Conservation (phyloP, 2,888 invertebrate genomes). For the Unio pictorum region DNA sequence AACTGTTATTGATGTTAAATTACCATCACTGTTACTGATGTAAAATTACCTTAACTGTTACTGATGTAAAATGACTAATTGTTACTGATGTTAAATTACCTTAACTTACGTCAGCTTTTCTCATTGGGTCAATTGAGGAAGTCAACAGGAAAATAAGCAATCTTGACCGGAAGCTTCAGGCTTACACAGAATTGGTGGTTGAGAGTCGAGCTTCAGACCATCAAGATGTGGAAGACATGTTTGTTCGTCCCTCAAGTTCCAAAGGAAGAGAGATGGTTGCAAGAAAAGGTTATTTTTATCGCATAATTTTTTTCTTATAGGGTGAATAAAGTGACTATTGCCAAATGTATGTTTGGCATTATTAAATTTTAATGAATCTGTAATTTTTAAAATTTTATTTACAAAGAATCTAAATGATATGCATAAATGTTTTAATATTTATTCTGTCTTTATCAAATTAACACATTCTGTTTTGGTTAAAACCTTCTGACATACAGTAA, state of each 20-base stretch:
- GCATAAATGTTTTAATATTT: too few relatives aligned
- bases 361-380: neutral
- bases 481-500: too few relatives aligned
- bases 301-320: neutral
- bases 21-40: too few relatives aligned
- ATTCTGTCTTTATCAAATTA: too few relatives aligned
- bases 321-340: neutral
- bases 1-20: too few relatives aligned
- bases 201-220: conserved; percentile 61
- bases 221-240: conserved; percentile 13
- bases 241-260: conserved; percentile 40
- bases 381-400: neutral
- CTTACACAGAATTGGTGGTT: conserved; percentile 63
- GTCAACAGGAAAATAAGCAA: conserved; percentile 66
- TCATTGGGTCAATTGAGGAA: conserved; percentile 69
- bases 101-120: conserved; percentile 54
- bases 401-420: too few relatives aligned
- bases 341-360: neutral
- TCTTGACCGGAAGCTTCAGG: conserved; percentile 64
- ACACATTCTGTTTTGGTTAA: too few relatives aligned
- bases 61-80: too few relatives aligned
- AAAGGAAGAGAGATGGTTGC: conserved; percentile 46
- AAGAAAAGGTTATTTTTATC: conserved; percentile 40
- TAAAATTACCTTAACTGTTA: too few relatives aligned
- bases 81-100: too few relatives aligned